Conservation (phyloP, 2,797 vertebrate genomes). For the Mycteria americana region DNA sequence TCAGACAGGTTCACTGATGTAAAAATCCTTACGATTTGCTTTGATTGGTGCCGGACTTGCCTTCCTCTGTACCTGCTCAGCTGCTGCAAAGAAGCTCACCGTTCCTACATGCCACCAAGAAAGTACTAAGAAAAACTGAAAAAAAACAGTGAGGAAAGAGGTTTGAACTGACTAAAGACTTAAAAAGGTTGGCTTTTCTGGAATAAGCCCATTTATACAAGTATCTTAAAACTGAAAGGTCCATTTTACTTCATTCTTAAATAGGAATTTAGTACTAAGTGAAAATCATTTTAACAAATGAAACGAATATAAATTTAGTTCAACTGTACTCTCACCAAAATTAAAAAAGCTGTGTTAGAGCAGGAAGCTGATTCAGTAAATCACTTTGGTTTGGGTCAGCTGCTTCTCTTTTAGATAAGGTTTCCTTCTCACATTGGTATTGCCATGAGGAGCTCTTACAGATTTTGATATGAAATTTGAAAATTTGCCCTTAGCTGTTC, state of each 20-base stretch:
- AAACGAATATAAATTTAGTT: not conserved
- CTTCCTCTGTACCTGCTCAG: not conserved
- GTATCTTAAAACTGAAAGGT: not conserved
- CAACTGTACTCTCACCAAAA: not conserved
- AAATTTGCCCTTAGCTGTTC: not conserved
- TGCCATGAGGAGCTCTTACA: not conserved
- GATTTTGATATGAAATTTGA: not conserved
- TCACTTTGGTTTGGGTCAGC: not conserved
- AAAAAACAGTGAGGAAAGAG: not conserved
- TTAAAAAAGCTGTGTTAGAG: not conserved
- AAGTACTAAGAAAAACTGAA: not conserved
- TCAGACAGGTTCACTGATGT: not conserved
- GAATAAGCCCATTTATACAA: not conserved
- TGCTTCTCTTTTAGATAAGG: not conserved
- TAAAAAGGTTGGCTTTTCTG: not conserved
- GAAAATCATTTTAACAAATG: not conserved
- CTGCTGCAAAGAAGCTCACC: not conserved
- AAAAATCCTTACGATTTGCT: not conserved
- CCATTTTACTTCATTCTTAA: not conserved
- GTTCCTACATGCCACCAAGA: not conserved
- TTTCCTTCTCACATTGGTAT: not conserved
- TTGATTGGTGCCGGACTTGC: not conserved
- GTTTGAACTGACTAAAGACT: not conserved
- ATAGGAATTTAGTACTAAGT: not conserved
- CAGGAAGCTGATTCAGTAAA: not conserved